phyloP scores from a whole-genome alignment of 2,113 vertebrate species.

The Camelus bactrianus region DNA sequence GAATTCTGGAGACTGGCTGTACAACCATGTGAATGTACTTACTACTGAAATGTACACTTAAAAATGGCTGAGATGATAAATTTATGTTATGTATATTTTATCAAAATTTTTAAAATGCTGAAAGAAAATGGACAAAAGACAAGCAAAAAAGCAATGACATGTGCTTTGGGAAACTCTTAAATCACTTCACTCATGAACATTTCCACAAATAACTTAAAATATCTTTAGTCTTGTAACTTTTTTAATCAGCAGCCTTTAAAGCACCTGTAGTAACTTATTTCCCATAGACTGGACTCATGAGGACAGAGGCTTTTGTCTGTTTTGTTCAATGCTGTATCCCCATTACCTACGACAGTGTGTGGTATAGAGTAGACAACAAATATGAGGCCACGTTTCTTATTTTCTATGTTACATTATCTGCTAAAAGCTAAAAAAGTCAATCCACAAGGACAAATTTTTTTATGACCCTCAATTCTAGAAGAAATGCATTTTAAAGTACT shows the following conservation, averaged over 20 bases:
- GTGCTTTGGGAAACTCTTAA: neutral
- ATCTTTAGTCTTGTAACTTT: neutral
- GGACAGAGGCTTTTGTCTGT: neutral
- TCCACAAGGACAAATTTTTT: neutral
- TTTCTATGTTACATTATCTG: neutral
- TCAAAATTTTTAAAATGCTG: neutral
- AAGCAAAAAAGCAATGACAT: neutral
- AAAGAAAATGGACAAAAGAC: neutral
- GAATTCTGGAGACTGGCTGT: neutral
- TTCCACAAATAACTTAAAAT: neutral
- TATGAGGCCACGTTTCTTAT: neutral
- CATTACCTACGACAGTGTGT: neutral
- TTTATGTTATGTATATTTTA: neutral
- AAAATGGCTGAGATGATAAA: neutral
- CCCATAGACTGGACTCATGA: neutral
- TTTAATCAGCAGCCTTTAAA: neutral
- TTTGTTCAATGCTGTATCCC: neutral
- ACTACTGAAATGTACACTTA: neutral
- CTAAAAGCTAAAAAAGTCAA: neutral
- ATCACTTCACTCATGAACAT: neutral
- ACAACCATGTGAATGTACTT: neutral
- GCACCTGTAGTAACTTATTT: neutral
- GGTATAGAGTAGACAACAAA: neutral
- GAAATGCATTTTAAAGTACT: neutral
- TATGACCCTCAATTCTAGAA: constrained; percentile 6